Base-by-base conservation (phyloP, 2,888 invertebrate genomes). In the Leucophenga montana region DNA sequence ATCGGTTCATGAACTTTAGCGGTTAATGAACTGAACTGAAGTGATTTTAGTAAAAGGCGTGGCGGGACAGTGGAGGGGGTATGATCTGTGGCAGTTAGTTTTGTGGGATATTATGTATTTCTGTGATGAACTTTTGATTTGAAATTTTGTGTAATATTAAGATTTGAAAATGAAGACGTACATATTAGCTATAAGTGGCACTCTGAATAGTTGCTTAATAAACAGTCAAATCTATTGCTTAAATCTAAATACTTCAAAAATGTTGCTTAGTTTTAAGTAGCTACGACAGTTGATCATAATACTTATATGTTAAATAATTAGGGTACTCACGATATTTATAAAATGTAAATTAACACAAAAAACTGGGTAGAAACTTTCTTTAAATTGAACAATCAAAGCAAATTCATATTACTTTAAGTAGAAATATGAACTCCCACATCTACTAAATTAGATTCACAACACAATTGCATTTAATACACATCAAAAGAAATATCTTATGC, bases 1-100 rank as follows among this genome's bases (percentile, higher is more conserved):
- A 75, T 75, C 73, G 75, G 75, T 72, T 71, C 68, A 73, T 74
- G 69, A 75, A 72, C 75, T 70, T 67, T 54, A 66, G 65, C 68
- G 61, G 71, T 71, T 69, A 68, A 64, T 71, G 67, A 73, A 71
- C 71, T 70, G n/a, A n/a, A n/a, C n/a, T n/a, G n/a, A n/a, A 62
- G 14, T 48, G 44, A 33, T 22, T 33, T 9, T 18, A 39, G 33
- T n/a, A n/a, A n/a, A n/a, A n/a, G 33, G 59, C 33, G 57, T 22
- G 8, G 56, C 20, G 56, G 8, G 27, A 8, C 13, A 13, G 20
- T 56, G 13, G 20, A 6, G 13, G 20, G 8, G 56, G 20, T 14
- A 56, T 11, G 8, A 14, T 18, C 1, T 11, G 14, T 13, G 56
- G 9, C 22, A 11, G 20, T 27, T 2, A 20, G 20, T 9, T 27